Percentiles rank a stretch among this genome's conserved stretches.
Conservation (phyloP, 2,888 invertebrate species). For the Polydrusus tereticollis region DNA sequence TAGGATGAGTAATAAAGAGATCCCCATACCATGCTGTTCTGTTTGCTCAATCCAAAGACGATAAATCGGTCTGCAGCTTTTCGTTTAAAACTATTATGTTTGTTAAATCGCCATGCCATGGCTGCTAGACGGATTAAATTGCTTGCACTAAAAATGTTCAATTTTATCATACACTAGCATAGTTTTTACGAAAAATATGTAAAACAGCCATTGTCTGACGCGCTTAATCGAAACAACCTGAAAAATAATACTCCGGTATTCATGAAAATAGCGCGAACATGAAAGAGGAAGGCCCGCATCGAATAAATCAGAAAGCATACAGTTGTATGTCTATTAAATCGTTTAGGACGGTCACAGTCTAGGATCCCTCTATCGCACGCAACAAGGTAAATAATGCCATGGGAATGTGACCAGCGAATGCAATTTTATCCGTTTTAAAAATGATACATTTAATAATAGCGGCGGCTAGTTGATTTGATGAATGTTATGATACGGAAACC, state of each 20-base stretch:
- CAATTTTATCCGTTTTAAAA: constrained; percentile 31
- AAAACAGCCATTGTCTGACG: constrained; percentile 45
- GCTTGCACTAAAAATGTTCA: neutral
- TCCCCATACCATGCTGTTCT: too few species aligned
- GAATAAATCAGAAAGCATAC: constrained; percentile 50
- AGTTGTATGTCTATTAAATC: constrained; percentile 42
- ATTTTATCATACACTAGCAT: constrained; percentile 6
- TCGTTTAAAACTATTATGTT: too few species aligned
- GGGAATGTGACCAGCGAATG: constrained; percentile 6
- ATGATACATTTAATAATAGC: constrained; percentile 39
- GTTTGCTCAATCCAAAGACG: too few species aligned
- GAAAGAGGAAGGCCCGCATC: constrained; percentile 49
- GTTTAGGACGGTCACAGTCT: constrained; percentile 23
- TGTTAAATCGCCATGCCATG: too few species aligned
- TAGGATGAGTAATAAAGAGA: too few species aligned
- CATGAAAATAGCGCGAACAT: constrained; percentile 49
- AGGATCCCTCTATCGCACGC: neutral
- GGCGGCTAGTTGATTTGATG: constrained; percentile 29
- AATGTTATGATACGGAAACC: constrained; percentile 37
- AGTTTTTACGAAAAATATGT: constrained; percentile 36
- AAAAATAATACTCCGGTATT: constrained; percentile 41
- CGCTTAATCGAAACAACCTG: constrained; percentile 42
- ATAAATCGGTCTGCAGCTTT: too few species aligned
- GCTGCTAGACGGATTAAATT: neutral
- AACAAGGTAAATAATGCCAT: neutral